Base-by-base conservation (phyloP, 2,888 invertebrate species). In the Xylota sylvarum region DNA sequence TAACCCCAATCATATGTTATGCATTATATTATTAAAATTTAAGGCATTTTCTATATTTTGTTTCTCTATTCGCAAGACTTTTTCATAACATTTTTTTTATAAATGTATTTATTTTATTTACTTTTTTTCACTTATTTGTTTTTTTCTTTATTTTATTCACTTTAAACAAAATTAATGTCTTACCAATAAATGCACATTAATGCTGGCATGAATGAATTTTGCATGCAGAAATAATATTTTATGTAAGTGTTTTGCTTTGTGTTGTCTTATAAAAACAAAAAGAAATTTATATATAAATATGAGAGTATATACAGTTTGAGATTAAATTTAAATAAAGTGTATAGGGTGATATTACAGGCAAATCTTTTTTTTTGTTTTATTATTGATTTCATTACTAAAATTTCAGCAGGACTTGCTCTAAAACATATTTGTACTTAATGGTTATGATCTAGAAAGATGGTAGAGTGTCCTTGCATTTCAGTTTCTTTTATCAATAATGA, bases 231-330 rank as follows among this genome's bases (percentile, higher is more conserved):
- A 69, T 69, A 73, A 77, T 62, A 50, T 81, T 81, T 72, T 77
- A 86, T 86, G 86, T 86, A 86, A 86, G 86, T 86, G 72, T 86
- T 78, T 77, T 10, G 82, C 78, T 82, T 86, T 62, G 50, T 82
- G 77, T 73, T 67, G 72, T 76, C 27, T 37, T 23, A 17, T 72
- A 67, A 40, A 23, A 23, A 56, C 9, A 19, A 35, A 43, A n/a
- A n/a, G n/a, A n/a, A 60, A 46, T 62, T 27, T 4, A 55, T 46
- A 23, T 14, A 40, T 43, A 27, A 3, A 14, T 35, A 52, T 64
- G 9, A 4, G 5, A 6, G n/a, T n/a, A 30, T 12, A 14, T 30
- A 9, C 10, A n/a, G 30, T 43, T 30, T 14, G 14, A 12, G 30
- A 23, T n/a, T 1, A n/a, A 50, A 12, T 40, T 67, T 43, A 4